Conservation (phyloP, 2,888 invertebrate species). For the Netelia fuscicornis region DNA sequence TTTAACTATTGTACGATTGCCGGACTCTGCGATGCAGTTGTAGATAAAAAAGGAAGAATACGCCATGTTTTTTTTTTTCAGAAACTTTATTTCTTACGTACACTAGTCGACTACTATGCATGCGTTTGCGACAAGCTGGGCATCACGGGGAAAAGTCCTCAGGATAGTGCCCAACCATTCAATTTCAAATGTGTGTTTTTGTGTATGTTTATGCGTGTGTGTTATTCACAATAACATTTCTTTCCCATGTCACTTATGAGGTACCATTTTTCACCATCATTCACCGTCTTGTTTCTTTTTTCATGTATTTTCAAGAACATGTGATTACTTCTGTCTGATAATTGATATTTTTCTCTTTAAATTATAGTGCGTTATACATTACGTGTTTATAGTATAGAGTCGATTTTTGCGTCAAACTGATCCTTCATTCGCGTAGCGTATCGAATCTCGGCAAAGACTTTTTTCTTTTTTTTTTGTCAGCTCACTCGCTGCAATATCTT, state of each 20-base stretch:
- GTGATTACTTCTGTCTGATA: conserved; percentile 71
- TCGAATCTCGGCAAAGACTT: conserved; percentile 59
- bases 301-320: conserved; percentile 72
- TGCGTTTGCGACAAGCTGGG: conserved; percentile 78
- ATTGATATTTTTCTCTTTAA: conserved; percentile 74
- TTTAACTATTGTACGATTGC: not conserved
- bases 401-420: conserved; percentile 78
- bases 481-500: conserved; percentile 23
- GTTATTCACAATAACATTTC: conserved; percentile 77
- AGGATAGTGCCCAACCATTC: conserved; percentile 50
- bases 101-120: conserved; percentile 84
- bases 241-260: conserved; percentile 68
- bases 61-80: conserved; percentile 81
- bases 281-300: conserved; percentile 66
- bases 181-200: conserved; percentile 40
- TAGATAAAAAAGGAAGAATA: not conserved
- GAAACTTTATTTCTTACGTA: conserved; percentile 85
- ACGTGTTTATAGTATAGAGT: conserved; percentile 80
- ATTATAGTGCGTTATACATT: conserved; percentile 82
- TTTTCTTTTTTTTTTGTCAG: not conserved
- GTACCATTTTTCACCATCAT: conserved; percentile 66
- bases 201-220: conserved; percentile 62
- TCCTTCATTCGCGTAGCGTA: conserved; percentile 72
- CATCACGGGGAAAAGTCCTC: conserved; percentile 72
- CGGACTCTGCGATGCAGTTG: not conserved